phyloP scores from a whole-genome alignment of 2,888 invertebrate species.

The Drosophila prolongata region DNA sequence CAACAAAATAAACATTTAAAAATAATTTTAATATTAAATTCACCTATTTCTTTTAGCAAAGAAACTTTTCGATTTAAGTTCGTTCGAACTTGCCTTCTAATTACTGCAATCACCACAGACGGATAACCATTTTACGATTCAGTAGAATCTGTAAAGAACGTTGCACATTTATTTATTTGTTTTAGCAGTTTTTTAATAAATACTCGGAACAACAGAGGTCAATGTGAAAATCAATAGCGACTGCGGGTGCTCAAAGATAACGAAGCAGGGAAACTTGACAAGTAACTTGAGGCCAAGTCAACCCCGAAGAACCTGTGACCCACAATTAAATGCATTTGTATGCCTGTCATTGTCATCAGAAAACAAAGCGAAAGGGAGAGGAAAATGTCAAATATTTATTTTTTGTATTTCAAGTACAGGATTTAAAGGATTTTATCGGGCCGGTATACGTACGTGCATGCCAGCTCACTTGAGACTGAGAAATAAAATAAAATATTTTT shows the following conservation, averaged over 20 bases:
- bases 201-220: not conserved
- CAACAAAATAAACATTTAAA: no score
- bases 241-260: constrained; percentile 24
- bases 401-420: constrained; percentile 56
- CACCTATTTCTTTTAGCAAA: no score
- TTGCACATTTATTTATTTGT: not conserved
- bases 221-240: constrained; percentile 6
- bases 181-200: not conserved
- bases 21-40: no score
- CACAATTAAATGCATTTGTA: constrained; percentile 76
- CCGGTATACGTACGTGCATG: constrained; percentile 17
- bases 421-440: constrained; percentile 45
- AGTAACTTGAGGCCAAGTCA: constrained; percentile 30
- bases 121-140: not conserved
- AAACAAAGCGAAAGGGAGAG: constrained; percentile 32
- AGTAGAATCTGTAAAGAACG: not conserved
- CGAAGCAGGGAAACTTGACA: constrained; percentile 12
- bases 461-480: constrained; percentile 61
- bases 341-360: constrained; percentile 72
- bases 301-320: constrained; percentile 44
- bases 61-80: no score
- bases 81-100: not conserved
- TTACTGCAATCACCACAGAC: not conserved
- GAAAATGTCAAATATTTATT: constrained; percentile 71
- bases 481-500: constrained; percentile 74